These are phyloP conservation scores for Delia radicum DNA, from an alignment of 1,140 invertebrate species.

Conservation along the genomic window DNA sequence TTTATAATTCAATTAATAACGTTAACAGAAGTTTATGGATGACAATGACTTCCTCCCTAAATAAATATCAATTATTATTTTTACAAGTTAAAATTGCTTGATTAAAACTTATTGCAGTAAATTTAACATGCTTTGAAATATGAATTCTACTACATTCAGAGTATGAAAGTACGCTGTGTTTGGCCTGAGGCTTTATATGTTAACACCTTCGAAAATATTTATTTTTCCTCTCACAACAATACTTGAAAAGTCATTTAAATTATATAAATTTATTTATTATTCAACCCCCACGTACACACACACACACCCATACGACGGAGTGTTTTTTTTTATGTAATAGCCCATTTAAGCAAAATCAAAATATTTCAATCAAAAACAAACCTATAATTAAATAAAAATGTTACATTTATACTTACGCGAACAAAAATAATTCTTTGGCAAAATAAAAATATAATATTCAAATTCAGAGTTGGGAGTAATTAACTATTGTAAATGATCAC, in stretches of 20 bases:
- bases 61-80: too few species aligned
- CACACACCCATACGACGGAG: too few species aligned
- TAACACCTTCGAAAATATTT: slow-evolving; percentile 16
- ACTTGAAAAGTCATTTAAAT: not conserved
- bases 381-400: slow-evolving; percentile 13
- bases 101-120: not conserved
- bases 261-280: not conserved
- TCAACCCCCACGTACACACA: too few species aligned
- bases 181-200: not conserved
- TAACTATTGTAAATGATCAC: too few species aligned
- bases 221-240: not conserved
- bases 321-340: not conserved
- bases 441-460: too few species aligned
- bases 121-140: not conserved
- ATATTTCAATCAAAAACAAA: slow-evolving; percentile 18
- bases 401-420: not conserved
- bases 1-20: not conserved
- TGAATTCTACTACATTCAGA: not conserved
- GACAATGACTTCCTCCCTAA: not conserved
- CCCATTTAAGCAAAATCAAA: not conserved
- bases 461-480: too few species aligned
- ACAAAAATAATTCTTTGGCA: too few species aligned
- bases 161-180: too few species aligned
- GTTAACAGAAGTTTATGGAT: not conserved
- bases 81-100: not conserved